A percentile compares a stretch with the other conserved stretches of the same genome.
These are phyloP conservation scores for Elegia similella DNA, from an alignment of 2,888 invertebrate species.

Conservation along the genomic window DNA sequence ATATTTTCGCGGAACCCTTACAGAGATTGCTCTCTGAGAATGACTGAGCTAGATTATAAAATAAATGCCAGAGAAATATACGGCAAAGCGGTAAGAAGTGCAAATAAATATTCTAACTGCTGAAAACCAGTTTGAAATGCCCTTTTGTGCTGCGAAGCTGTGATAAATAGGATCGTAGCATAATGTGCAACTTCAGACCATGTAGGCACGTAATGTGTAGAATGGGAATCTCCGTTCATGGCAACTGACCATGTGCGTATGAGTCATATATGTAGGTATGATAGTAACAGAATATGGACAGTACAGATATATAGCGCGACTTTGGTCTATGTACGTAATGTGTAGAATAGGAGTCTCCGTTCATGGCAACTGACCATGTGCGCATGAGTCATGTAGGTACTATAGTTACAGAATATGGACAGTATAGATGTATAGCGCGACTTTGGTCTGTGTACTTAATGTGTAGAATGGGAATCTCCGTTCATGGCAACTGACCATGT, in stretches of 20 bases:
- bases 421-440: not conserved
- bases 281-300: not conserved
- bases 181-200: constrained; percentile 6
- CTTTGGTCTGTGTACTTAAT: no score
- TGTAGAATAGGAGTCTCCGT: constrained; percentile 7
- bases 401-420: not conserved
- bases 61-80: not conserved
- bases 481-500: no score
- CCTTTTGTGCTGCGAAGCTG: constrained; percentile 3
- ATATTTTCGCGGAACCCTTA: no score
- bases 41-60: not conserved
- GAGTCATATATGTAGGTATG: constrained; percentile 42
- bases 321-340: not conserved
- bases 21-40: no score
- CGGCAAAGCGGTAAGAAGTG: not conserved
- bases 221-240: constrained; percentile 10
- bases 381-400: constrained; percentile 43
- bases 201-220: constrained; percentile 1
- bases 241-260: constrained; percentile 36
- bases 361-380: constrained; percentile 31
- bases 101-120: not conserved
- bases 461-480: no score
- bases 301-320: not conserved
- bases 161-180: not conserved
- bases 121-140: not conserved